These are phyloP conservation scores for Balearica regulorum DNA, from an alignment of 2,797 vertebrate genomes.

Conservation along the genomic window DNA sequence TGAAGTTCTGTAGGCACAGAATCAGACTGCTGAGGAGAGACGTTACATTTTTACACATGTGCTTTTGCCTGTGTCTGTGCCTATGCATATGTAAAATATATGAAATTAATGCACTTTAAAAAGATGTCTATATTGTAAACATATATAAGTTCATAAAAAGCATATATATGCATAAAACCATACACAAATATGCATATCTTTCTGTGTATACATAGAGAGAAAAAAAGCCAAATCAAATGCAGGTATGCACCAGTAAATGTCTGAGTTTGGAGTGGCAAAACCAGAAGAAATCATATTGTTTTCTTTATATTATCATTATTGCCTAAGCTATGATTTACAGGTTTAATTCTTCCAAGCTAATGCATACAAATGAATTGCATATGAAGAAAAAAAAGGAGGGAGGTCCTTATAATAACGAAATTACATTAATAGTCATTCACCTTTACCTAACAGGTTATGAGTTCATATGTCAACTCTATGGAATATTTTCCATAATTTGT, in stretches of 20 bases:
- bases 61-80: neutral
- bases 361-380: constrained; percentile 19
- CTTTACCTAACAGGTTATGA: constrained; percentile 63
- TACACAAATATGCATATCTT: neutral
- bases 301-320: constrained; percentile 9
- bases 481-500: constrained; percentile 44
- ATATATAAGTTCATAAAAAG: neutral
- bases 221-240: neutral
- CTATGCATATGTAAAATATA: neutral
- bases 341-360: constrained; percentile 60
- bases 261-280: neutral
- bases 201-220: neutral
- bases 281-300: neutral
- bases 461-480: constrained; percentile 38
- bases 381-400: neutral
- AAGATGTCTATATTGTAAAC: neutral
- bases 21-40: neutral
- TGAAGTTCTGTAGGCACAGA: neutral
- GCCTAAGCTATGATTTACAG: constrained; percentile 38
- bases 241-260: neutral
- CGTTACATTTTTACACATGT: neutral
- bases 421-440: constrained; percentile 56
- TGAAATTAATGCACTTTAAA: neutral
- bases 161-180: neutral
- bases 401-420: constrained; percentile 30